Percentiles rank a stretch among this genome's conserved stretches.
These are phyloP conservation scores for Heliocidaris tuberculata DNA, from an alignment of 35 echinoderm and acorn worm species.

Conservation along the genomic window DNA sequence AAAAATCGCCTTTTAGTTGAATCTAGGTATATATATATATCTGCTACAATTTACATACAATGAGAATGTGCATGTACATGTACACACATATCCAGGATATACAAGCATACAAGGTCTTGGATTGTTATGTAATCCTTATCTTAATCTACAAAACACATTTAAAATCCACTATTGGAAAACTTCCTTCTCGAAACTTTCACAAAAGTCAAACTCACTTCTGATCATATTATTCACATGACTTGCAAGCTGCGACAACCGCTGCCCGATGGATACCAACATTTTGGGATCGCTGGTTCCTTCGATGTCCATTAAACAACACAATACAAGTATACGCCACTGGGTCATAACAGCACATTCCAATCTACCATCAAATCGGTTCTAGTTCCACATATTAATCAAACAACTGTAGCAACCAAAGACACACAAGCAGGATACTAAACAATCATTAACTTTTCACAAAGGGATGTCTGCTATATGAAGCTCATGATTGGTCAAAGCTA, in stretches of 20 bases:
- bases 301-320: not conserved
- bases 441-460: conserved; percentile 14
- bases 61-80: not conserved
- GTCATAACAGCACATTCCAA: not conserved
- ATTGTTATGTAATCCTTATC: conserved; percentile 1
- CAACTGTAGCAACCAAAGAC: not conserved
- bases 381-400: not conserved
- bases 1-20: no score
- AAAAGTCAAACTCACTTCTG: not conserved
- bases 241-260: not conserved
- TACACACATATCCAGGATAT: not conserved
- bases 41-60: not conserved
- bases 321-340: not conserved
- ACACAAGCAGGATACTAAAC: not conserved
- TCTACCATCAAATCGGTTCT: not conserved
- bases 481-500: not conserved
- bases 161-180: not conserved
- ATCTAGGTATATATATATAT: no score
- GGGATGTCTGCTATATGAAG: not conserved
- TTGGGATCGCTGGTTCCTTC: not conserved
- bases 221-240: not conserved
- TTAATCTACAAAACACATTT: not conserved
- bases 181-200: not conserved
- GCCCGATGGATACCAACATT: not conserved
- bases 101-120: not conserved